Conservation (phyloP, 2,113 vertebrate genomes). For the Mobula hypostoma region DNA sequence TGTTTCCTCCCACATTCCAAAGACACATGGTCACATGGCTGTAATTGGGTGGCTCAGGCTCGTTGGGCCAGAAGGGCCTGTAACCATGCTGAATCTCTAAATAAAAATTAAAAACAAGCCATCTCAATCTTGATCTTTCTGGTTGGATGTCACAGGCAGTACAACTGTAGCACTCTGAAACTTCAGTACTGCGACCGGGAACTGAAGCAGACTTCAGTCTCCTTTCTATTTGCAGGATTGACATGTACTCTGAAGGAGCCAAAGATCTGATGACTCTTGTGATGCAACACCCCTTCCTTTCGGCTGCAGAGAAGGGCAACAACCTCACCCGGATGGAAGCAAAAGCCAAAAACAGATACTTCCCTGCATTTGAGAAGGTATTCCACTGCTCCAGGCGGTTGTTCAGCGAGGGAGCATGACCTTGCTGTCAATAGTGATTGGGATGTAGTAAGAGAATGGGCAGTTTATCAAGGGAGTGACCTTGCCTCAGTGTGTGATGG, state of each 20-base stretch:
- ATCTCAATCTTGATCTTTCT: background rate
- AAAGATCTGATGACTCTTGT: conserved; percentile 70
- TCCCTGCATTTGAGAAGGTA: conserved; percentile 84
- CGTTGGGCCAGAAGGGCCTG: no score
- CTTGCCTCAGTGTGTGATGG: no score
- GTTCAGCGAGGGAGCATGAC: background rate
- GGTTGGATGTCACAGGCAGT: background rate
- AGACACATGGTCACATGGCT: no score
- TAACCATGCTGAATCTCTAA: no score
- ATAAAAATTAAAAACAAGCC: no score
- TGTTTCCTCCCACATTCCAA: no score
- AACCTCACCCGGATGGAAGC: conserved; percentile 55
- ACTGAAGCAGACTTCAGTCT: background rate
- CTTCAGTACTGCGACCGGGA: background rate
- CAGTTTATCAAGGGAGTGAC: no score
- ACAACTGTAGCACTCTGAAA: no score
- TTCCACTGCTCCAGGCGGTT: background rate
- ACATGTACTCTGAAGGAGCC: conserved; percentile 75
- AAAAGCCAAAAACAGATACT: conserved; percentile 63
- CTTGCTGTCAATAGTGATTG: background rate
- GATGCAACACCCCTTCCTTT: conserved; percentile 54
- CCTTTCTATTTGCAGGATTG: conserved; percentile 59
- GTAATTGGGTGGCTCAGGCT: no score
- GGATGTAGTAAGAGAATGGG: no score
- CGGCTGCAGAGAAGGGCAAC: conserved; percentile 51